Evolutionary conservation across 2,888 invertebrate genomes (phyloP).

Genomic region (Pristionchus japonicus): DNA sequence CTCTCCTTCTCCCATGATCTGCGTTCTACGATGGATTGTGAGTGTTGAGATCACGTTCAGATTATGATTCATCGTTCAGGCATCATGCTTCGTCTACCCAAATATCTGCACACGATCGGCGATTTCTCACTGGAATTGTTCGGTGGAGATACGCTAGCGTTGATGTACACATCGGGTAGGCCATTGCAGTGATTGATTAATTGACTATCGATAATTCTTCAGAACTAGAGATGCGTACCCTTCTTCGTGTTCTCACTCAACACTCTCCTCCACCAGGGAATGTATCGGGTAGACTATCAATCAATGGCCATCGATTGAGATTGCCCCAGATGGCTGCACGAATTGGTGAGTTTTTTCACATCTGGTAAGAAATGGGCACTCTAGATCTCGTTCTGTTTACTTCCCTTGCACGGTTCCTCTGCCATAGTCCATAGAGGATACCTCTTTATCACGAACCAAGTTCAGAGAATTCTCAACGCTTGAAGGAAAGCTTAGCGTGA

Average conservation of each 20-base stretch:
- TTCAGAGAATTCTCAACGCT: not conserved
- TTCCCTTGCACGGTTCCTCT: too few relatives aligned
- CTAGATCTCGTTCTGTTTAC: too few relatives aligned
- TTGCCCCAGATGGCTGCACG: slow-evolving; percentile 82
- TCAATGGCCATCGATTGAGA: slow-evolving; percentile 89
- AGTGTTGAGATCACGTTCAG: slow-evolving; percentile 49
- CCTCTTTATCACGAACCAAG: slow-evolving; percentile 8
- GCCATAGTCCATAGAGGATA: not conserved
- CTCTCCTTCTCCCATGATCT: slow-evolving; percentile 80
- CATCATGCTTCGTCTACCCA: slow-evolving; percentile 70
- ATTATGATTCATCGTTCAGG: not conserved
- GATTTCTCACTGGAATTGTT: slow-evolving; percentile 89
- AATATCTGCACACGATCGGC: slow-evolving; percentile 80
- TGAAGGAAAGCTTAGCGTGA: not conserved
- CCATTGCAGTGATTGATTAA: not conserved
- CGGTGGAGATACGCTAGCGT: slow-evolving; percentile 90
- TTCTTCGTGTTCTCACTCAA: slow-evolving; percentile 90
- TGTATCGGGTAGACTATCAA: slow-evolving; percentile 85
- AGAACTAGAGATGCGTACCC: slow-evolving; percentile 87
- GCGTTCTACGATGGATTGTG: slow-evolving; percentile 76
- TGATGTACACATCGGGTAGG: slow-evolving; percentile 85
- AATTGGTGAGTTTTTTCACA: slow-evolving; percentile 78
- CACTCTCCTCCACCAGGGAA: slow-evolving; percentile 79
- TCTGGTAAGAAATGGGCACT: too few relatives aligned
- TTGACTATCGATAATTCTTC: slow-evolving; percentile 41